phyloP scores from a whole-genome alignment of 2,888 invertebrate species.

The Cephus pulcher region DNA sequence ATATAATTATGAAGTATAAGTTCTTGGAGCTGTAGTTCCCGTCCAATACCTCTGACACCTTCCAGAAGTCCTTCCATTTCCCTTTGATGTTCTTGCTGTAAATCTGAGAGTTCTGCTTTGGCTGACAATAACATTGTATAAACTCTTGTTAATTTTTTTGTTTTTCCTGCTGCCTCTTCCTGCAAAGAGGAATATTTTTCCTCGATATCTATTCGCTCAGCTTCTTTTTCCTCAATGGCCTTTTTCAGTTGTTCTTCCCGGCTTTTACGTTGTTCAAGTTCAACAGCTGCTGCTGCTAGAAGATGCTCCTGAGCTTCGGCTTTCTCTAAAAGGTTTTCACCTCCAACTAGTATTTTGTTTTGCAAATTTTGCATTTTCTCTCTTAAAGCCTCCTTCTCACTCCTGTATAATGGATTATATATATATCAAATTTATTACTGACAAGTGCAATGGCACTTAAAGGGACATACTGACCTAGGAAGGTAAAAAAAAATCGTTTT shows the following conservation, averaged over 20 bases:
- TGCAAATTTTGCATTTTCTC: slow-evolving; percentile 91
- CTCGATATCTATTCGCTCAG: slow-evolving; percentile 92
- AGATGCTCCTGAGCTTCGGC: slow-evolving; percentile 93
- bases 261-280: slow-evolving; percentile 81
- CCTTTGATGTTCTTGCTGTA: slow-evolving; percentile 94
- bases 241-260: slow-evolving; percentile 85
- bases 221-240: slow-evolving; percentile 89
- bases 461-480: background rate
- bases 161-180: slow-evolving; percentile 94
- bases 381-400: slow-evolving; percentile 84
- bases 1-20: slow-evolving; percentile 93
- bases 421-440: background rate
- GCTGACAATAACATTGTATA: slow-evolving; percentile 88
- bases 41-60: slow-evolving; percentile 87
- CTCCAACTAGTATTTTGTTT: slow-evolving; percentile 96
- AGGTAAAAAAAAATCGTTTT: slow-evolving; percentile 23
- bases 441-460: background rate
- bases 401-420: slow-evolving; percentile 54
- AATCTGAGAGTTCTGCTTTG: slow-evolving; percentile 86
- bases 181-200: slow-evolving; percentile 94
- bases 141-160: slow-evolving; percentile 90
- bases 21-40: slow-evolving; percentile 92
- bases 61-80: slow-evolving; percentile 97
- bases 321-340: slow-evolving; percentile 97
- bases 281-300: slow-evolving; percentile 87